Evolutionary conservation across 1,140 invertebrate species (phyloP).

Genomic region (Neodiprion pinetum): DNA sequence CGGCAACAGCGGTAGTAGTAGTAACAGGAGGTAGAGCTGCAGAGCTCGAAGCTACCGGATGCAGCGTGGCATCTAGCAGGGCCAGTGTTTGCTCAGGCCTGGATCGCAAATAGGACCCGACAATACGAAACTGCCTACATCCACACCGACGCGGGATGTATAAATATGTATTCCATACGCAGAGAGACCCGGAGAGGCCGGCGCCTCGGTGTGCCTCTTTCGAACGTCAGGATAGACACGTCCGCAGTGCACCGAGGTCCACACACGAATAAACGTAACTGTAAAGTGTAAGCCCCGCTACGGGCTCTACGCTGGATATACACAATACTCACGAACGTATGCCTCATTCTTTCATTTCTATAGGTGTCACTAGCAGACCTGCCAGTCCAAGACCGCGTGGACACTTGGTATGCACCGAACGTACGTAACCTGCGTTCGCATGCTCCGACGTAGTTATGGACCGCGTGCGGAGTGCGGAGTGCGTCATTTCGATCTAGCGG

Average conservation of each 20-base stretch:
- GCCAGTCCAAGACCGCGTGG: conserved; percentile 7
- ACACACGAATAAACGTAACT: conserved; percentile 37
- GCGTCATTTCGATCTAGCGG: too few species aligned
- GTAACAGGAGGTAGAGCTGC: conserved; percentile 13
- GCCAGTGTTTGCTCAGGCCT: conserved; percentile 50
- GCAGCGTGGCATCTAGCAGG: conserved; percentile 43
- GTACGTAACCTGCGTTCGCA: too few species aligned
- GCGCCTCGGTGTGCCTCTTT: conserved; percentile 15
- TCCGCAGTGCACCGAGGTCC: too few species aligned
- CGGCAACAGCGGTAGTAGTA: neutral
- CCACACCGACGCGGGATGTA: too few species aligned
- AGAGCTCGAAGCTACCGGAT: conserved; percentile 30
- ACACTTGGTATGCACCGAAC: too few species aligned
- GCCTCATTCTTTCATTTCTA: conserved; percentile 41
- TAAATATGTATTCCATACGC: too few species aligned
- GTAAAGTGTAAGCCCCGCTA: conserved; percentile 30
- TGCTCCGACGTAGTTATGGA: too few species aligned
- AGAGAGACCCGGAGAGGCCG: too few species aligned
- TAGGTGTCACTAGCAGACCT: conserved; percentile 37
- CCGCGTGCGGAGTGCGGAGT: too few species aligned
- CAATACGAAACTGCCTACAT: neutral
- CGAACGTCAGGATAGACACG: neutral
- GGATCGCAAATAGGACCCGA: conserved; percentile 40
- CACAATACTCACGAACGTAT: conserved; percentile 25
- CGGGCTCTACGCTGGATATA: conserved; percentile 28